These are phyloP conservation scores for Periplaneta americana DNA, from an alignment of 1,140 invertebrate species.

Conservation along the genomic window DNA sequence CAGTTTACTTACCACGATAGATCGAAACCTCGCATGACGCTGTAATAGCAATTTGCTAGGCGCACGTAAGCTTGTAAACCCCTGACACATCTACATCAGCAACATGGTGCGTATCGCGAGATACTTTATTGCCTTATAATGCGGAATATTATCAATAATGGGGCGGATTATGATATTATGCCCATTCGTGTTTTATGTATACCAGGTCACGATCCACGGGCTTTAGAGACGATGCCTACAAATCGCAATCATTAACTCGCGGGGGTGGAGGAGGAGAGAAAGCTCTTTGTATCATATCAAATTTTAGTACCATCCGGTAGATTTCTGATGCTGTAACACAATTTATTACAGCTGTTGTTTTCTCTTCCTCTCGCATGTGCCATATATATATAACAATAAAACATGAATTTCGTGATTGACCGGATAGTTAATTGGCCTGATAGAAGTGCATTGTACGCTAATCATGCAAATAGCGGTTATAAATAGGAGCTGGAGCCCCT, in stretches of 20 bases:
- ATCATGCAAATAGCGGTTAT: neutral
- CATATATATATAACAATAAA: neutral
- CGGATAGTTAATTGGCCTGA: neutral
- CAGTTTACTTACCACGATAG: no score
- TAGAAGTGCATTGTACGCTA: neutral
- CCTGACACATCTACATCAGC: neutral
- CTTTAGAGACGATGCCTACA: neutral
- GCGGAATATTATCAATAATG: neutral
- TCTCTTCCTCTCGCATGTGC: neutral
- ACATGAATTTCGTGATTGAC: neutral
- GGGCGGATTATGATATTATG: neutral
- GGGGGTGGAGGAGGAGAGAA: no score
- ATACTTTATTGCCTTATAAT: neutral
- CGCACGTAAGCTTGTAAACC: neutral
- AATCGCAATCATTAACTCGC: neutral
- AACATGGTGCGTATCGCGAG: neutral
- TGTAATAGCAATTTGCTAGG: no score
- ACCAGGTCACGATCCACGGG: neutral
- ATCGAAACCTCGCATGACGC: no score
- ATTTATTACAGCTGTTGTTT: neutral
- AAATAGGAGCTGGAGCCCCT: neutral
- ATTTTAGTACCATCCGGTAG: neutral
- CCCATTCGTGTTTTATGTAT: neutral
- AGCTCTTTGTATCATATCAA: neutral
- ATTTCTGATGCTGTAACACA: neutral